These are phyloP conservation scores for Palaemon carinicauda DNA, from an alignment of 1,140 invertebrate genomes.

Conservation along the genomic window DNA sequence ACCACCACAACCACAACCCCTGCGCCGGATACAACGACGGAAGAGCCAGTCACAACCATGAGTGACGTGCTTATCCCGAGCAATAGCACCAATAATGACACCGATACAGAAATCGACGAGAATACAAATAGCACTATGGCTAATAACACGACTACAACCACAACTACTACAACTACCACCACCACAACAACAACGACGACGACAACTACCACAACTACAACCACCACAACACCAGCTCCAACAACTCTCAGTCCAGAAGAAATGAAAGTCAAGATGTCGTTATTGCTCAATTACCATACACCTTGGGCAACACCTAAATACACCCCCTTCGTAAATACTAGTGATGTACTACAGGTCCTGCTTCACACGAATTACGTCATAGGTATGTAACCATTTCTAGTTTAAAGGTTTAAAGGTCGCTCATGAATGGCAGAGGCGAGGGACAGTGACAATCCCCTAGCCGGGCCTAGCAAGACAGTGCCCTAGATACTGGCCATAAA, in stretches of 20 bases:
- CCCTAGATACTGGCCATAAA: too few relatives aligned
- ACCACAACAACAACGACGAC: constrained; percentile 20
- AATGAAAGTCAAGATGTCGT: background rate
- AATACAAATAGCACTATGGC: background rate
- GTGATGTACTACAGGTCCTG: constrained; percentile 24
- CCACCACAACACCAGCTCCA: constrained; percentile 19
- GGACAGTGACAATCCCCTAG: too few relatives aligned
- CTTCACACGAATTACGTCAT: constrained; percentile 28
- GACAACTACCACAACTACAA: constrained; percentile 18
- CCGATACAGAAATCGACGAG: too few relatives aligned
- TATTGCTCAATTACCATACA: constrained; percentile 4
- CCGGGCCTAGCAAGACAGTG: too few relatives aligned
- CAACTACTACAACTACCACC: background rate
- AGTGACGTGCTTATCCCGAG: too few relatives aligned
- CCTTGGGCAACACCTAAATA: constrained; percentile 14
- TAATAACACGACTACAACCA: background rate
- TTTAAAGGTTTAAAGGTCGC: too few relatives aligned
- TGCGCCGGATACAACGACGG: background rate
- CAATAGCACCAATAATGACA: background rate
- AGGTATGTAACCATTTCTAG: too few relatives aligned
- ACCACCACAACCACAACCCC: background rate
- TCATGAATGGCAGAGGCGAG: too few relatives aligned
- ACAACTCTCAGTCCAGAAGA: constrained; percentile 9
- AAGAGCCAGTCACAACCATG: too few relatives aligned
- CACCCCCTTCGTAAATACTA: background rate